These are phyloP conservation scores for Blennius ocellaris DNA, from an alignment of 2,113 vertebrate species.

Conservation along the genomic window DNA sequence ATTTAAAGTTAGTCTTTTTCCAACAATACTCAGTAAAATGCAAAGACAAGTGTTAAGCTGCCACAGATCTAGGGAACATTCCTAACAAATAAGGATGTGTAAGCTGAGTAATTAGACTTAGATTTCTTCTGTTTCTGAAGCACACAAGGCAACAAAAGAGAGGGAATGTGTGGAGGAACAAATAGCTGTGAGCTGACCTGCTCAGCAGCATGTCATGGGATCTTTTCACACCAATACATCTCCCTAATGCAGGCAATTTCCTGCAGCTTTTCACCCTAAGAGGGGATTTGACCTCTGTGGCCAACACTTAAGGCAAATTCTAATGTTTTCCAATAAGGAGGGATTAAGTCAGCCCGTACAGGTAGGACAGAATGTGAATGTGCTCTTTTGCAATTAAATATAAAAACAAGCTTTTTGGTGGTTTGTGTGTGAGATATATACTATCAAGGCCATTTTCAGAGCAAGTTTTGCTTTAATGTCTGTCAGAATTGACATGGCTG, in stretches of 20 bases:
- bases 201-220: slow-evolving; percentile 76
- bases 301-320: slow-evolving; percentile 75
- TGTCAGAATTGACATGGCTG: slow-evolving; percentile 9
- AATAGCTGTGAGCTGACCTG: slow-evolving; percentile 66
- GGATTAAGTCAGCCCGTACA: slow-evolving; percentile 72
- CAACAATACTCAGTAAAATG: not conserved
- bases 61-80: not conserved
- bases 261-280: slow-evolving; percentile 82
- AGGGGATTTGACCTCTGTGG: slow-evolving; percentile 78
- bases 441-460: not conserved
- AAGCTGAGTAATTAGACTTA: slow-evolving; percentile 35
- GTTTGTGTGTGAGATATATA: not conserved
- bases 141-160: slow-evolving; percentile 27
- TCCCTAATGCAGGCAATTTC: slow-evolving; percentile 86
- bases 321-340: slow-evolving; percentile 76
- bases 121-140: not conserved
- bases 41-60: slow-evolving; percentile 19
- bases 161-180: slow-evolving; percentile 37
- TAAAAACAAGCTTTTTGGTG: not conserved
- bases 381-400: slow-evolving; percentile 39
- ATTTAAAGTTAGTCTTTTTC: too few relatives aligned
- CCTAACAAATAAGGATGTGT: slow-evolving; percentile 4
- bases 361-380: slow-evolving; percentile 25
- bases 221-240: slow-evolving; percentile 86
- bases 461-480: not conserved